Conservation (phyloP, 2,797 vertebrate species). For the Pyrocephalus nanus region DNA sequence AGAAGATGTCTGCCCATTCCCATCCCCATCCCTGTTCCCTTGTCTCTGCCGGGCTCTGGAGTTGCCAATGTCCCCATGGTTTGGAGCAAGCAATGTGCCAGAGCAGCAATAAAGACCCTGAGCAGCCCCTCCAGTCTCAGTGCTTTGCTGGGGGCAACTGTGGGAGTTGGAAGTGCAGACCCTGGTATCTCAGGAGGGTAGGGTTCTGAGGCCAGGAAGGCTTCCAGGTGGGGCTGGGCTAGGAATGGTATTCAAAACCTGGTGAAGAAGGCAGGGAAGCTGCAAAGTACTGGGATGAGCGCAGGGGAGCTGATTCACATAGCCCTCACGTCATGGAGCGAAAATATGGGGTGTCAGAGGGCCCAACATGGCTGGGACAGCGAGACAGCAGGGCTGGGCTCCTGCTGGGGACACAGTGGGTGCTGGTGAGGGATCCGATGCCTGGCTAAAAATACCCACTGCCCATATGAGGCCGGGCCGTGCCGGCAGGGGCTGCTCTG, state of each 20-base stretch:
- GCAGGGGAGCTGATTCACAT: accelerated
- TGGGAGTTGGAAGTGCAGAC: accelerated
- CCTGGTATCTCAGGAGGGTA: accelerated
- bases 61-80: background rate
- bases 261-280: background rate
- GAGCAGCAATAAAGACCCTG: constrained; percentile 65
- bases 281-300: accelerated
- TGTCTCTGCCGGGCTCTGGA: background rate
- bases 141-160: background rate
- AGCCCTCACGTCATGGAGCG: background rate
- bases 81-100: background rate
- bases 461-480: background rate
- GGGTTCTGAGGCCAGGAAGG: background rate
- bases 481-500: background rate
- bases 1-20: background rate
- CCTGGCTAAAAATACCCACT: background rate
- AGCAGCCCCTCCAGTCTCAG: background rate
- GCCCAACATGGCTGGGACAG: background rate
- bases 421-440: background rate
- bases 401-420: background rate
- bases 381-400: background rate
- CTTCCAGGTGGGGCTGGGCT: no score
- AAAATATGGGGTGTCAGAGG: background rate
- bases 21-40: background rate
- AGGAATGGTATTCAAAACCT: background rate